Evolutionary conservation across 2,113 vertebrate species (phyloP), one percentile per base, ranked within the genome.

Genomic region (Sardina pilchardus): DNA sequence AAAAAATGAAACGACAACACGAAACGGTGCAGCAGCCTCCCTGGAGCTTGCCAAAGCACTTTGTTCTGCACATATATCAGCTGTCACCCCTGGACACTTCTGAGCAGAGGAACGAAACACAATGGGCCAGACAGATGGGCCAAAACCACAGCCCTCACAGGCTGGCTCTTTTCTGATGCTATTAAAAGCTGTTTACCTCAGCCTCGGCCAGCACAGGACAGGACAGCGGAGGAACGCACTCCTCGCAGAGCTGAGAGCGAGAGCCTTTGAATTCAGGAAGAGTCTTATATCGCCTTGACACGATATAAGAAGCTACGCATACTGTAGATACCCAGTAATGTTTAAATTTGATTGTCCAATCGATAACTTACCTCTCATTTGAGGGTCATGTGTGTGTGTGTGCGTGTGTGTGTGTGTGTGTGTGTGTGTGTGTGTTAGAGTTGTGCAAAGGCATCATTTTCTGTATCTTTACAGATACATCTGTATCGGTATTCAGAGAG

Each of bases 71-170:
- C 95, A 95, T 95, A 94, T 92, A 96, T 97, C 95, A 97, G 91
- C 95, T 96, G 96, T 97, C 95, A 95, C 91, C 91, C 90, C 43
- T 93, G 48, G 88, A 93, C 94, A 86, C 92, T 93, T 91, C 90
- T 90, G 91, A 80, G 93, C 89, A 30, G 93, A 90, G 91, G 89
- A 91, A 84, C 90, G 26, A 86, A 94, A 95, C 94, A 96, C 96
- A 97, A 97, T 96, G 94, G 96, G 95, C 94, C 91, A 92, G 95
- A 96, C 97, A 97, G 96, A 97, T 97, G 97, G 96, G 93, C 94
- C 93, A 94, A 89, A 97, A 96, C 96, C 95, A 96, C 93, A 88
- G 81, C 80, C 85, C 84, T 17, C 93, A 93, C 93, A 36, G 63
- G 10, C 71, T 17, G 30, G 14, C 81, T 81, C 8, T 82, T 93